Conservation (phyloP, 2,113 vertebrate species). For the human region DNA sequence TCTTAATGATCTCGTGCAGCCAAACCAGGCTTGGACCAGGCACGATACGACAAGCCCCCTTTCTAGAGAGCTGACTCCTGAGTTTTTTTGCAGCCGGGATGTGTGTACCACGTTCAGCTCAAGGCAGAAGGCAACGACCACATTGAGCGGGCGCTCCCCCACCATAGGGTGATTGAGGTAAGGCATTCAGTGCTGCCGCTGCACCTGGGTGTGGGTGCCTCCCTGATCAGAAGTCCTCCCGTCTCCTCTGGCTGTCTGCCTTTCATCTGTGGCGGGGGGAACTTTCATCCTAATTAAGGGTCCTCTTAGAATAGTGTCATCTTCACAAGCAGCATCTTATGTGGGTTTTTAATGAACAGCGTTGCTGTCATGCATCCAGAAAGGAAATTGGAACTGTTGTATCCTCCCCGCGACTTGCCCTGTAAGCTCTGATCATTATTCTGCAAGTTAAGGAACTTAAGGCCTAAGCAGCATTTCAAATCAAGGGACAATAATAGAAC, state of each 20-base stretch:
- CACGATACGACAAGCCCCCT: rapidly evolving
- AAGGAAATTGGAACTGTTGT: not conserved
- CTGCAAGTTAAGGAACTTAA: not conserved
- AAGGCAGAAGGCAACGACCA: constrained; percentile 97
- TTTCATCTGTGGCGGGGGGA: not conserved
- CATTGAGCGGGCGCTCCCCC: constrained; percentile 95
- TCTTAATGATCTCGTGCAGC: not conserved
- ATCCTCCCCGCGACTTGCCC: not conserved
- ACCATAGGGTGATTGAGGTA: constrained; percentile 93
- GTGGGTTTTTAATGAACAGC: not conserved
- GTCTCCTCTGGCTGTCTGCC: not conserved
- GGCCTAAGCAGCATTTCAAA: not conserved
- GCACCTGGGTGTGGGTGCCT: rapidly evolving
- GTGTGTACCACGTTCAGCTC: constrained; percentile 94
- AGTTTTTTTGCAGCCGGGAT: constrained; percentile 89
- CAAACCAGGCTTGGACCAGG: not conserved
- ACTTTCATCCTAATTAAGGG: not conserved
- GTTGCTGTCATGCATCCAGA: not conserved
- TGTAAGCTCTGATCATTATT: not conserved
- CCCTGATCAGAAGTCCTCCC: not conserved
- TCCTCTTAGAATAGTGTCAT: not conserved
- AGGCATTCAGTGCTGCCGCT: not conserved
- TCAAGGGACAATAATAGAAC: not conserved
- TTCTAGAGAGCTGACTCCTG: constrained; percentile 20
- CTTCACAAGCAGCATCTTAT: not conserved